Evolutionary conservation across 2,888 invertebrate species (phyloP).

Genomic region (Acheta domesticus): DNA sequence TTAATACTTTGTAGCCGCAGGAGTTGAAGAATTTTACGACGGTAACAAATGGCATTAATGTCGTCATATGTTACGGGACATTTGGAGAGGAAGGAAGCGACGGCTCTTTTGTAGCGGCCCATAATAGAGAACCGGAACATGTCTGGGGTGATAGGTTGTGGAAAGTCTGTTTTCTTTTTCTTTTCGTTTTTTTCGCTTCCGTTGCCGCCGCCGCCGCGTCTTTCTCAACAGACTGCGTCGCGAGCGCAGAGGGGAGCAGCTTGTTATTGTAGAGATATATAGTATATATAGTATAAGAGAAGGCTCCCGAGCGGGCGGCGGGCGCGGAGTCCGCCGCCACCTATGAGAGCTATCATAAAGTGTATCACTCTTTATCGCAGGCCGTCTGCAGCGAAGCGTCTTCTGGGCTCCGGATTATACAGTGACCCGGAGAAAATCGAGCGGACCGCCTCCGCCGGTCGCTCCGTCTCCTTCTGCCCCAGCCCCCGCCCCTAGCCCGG

Average conservation of each 20-base stretch:
- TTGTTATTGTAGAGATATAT: constrained; percentile 18
- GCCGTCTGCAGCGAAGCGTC: constrained; percentile 9
- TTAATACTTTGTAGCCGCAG: constrained; percentile 7
- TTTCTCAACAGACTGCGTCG: constrained; percentile 5
- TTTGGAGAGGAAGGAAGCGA: constrained; percentile 6
- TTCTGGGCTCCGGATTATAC: constrained; percentile 8
- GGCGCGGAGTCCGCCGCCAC: not conserved
- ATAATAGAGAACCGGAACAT: constrained; percentile 18
- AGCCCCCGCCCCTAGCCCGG: constrained; percentile 34
- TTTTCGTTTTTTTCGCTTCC: not conserved
- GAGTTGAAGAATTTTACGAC: constrained; percentile 8
- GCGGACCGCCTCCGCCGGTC: not conserved
- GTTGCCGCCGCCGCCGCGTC: not conserved
- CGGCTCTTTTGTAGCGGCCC: constrained; percentile 5
- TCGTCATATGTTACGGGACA: constrained; percentile 18
- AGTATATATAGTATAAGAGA: not conserved
- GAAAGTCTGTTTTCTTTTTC: constrained; percentile 10
- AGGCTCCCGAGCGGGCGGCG: not conserved
- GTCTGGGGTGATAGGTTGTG: constrained; percentile 10
- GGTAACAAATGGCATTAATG: constrained; percentile 9
- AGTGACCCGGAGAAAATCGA: constrained; percentile 10
- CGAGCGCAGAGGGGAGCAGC: not conserved
- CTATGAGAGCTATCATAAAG: constrained; percentile 18
- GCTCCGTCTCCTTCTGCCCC: constrained; percentile 41
- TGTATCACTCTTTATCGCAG: constrained; percentile 18